These are phyloP conservation scores for Podilymbus podiceps DNA, from an alignment of 2,113 vertebrate genomes.

Conservation along the genomic window DNA sequence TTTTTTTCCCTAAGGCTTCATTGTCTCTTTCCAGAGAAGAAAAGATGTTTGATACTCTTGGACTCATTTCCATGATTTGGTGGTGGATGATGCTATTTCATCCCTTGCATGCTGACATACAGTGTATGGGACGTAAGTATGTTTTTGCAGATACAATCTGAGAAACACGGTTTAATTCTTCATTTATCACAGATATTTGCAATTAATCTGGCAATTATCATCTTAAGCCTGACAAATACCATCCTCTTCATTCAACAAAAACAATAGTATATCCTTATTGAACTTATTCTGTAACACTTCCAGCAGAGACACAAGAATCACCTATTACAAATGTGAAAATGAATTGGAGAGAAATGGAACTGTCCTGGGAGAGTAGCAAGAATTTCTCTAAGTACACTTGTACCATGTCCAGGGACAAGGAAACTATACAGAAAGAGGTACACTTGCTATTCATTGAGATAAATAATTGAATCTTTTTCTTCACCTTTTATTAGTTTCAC, in stretches of 20 bases:
- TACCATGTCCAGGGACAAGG: rapidly evolving
- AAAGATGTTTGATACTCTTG: not conserved
- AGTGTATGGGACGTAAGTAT: constrained; percentile 13
- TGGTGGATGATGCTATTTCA: not conserved
- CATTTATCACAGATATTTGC: not conserved
- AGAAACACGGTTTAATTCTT: not conserved
- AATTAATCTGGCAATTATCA: not conserved
- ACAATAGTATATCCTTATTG: not conserved
- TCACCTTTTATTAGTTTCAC: not conserved
- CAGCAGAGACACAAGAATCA: not conserved
- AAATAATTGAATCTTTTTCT: not conserved
- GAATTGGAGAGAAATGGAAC: not conserved
- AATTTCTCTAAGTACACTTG: not conserved
- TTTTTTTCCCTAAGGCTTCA: not conserved
- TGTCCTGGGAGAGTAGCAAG: constrained; percentile 46
- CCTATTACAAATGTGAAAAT: not conserved
- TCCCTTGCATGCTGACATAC: not conserved
- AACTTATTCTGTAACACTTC: not conserved
- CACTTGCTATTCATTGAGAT: not conserved
- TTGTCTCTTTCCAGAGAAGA: not conserved
- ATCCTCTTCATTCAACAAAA: not conserved
- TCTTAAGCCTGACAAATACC: not conserved
- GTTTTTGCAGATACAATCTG: not conserved
- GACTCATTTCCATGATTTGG: not conserved
- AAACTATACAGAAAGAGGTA: rapidly evolving